Evolutionary conservation across 2,113 vertebrate species (phyloP).

Genomic region (Terrapene triunguis): DNA sequence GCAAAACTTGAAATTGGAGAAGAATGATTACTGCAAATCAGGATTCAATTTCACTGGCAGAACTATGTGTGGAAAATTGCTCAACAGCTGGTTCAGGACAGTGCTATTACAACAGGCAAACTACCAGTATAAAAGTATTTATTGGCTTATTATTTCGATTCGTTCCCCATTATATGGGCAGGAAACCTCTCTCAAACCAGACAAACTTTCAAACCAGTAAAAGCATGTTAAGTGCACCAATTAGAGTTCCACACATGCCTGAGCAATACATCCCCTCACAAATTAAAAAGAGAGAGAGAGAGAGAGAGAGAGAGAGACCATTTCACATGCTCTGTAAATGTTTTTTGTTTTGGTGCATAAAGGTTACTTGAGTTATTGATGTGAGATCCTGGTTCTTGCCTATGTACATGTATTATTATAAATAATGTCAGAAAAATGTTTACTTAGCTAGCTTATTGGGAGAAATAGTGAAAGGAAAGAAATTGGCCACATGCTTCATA

Average conservation of each 20-base stretch:
- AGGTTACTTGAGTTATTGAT: neutral
- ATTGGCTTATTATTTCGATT: neutral
- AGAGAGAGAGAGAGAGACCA: neutral
- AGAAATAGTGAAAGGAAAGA: slow-evolving; percentile 1
- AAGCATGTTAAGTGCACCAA: neutral
- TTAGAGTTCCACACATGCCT: neutral
- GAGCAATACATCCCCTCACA: neutral
- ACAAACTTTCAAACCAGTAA: neutral
- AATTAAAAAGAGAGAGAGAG: neutral
- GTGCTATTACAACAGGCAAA: neutral
- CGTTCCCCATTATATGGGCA: neutral
- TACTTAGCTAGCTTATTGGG: neutral
- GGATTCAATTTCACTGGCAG: neutral
- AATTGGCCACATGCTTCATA: neutral
- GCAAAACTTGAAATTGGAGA: neutral
- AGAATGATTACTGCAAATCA: neutral
- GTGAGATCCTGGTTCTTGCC: neutral
- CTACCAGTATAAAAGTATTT: neutral
- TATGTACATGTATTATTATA: neutral
- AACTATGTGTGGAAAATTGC: neutral
- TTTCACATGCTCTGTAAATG: neutral
- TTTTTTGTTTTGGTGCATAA: neutral
- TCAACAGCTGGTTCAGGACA: neutral
- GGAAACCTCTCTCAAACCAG: neutral
- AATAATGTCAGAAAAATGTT: slow-evolving; percentile 4